Percentiles rank a stretch among this genome's conserved stretches.
Evolutionary conservation across 1,140 invertebrate species (phyloP).

Genomic region (Sminthurinus signatus): DNA sequence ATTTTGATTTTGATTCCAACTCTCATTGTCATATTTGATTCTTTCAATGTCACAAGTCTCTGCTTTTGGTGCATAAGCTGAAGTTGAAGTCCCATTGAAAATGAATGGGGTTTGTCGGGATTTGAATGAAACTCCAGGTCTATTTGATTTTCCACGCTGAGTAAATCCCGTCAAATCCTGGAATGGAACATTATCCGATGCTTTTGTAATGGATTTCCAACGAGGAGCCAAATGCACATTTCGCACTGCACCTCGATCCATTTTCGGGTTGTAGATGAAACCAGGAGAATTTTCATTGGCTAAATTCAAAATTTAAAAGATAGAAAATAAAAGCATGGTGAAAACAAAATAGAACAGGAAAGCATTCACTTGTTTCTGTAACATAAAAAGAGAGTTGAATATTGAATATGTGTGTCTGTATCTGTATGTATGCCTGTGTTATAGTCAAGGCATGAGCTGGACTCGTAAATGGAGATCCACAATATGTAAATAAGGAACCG

Average conservation of each 20-base stretch:
- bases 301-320: no score
- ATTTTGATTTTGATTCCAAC: no score
- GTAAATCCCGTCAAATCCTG: conserved; percentile 11
- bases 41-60: no score
- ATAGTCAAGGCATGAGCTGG: no score
- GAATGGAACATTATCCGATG: background rate
- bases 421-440: no score
- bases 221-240: background rate
- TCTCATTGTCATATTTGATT: no score
- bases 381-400: background rate
- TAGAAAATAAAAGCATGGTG: no score
- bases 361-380: background rate
- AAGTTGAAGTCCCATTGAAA: background rate
- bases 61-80: no score
- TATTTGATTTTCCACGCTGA: background rate
- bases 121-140: background rate
- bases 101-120: conserved; percentile 7
- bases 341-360: no score
- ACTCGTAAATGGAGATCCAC: no score
- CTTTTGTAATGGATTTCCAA: background rate
- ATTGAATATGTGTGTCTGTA: background rate
- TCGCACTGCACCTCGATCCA: background rate
- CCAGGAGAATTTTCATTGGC: background rate
- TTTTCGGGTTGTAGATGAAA: conserved; percentile 1
- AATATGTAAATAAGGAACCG: no score